A percentile compares a stretch with the other conserved stretches of the same genome.
Conservation (phyloP, 1,140 invertebrate genomes). For the Goniozus legneri region DNA sequence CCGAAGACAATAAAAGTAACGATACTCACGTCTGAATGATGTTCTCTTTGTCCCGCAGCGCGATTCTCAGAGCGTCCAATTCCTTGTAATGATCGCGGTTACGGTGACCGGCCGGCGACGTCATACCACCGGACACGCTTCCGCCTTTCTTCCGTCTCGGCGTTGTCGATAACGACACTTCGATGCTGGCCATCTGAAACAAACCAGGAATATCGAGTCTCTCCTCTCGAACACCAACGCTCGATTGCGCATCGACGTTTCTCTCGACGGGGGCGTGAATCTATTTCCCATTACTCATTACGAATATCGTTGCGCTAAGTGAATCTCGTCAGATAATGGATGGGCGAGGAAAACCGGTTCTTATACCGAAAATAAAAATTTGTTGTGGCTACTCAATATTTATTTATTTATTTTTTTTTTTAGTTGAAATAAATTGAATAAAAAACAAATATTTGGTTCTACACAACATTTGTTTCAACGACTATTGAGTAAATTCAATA, state of each 20-base stretch:
- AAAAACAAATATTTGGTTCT: too few relatives aligned
- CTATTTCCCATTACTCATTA: background rate
- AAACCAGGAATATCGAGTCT: background rate
- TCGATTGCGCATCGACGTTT: background rate
- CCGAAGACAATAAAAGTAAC: too few relatives aligned
- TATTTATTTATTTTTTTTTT: too few relatives aligned
- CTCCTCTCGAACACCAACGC: constrained; percentile 1
- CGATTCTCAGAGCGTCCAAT: constrained; percentile 68
- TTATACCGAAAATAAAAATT: too few relatives aligned
- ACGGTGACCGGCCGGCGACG: constrained; percentile 40
- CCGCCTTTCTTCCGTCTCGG: constrained; percentile 60
- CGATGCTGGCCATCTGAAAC: constrained; percentile 79
- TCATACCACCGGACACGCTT: constrained; percentile 55
- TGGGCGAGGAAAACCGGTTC: too few relatives aligned
- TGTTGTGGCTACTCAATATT: too few relatives aligned
- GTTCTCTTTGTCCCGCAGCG: constrained; percentile 75
- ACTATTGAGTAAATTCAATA: too few relatives aligned
- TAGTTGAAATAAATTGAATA: too few relatives aligned
- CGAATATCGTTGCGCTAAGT: too few relatives aligned
- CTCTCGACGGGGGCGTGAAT: background rate
- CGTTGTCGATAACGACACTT: constrained; percentile 72
- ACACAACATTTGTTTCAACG: too few relatives aligned
- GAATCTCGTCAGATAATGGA: too few relatives aligned
- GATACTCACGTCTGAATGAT: constrained; percentile 67
- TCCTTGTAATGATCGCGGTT: constrained; percentile 58